Conservation (phyloP, 2,797 vertebrate genomes). For the Poliocrania exsul region DNA sequence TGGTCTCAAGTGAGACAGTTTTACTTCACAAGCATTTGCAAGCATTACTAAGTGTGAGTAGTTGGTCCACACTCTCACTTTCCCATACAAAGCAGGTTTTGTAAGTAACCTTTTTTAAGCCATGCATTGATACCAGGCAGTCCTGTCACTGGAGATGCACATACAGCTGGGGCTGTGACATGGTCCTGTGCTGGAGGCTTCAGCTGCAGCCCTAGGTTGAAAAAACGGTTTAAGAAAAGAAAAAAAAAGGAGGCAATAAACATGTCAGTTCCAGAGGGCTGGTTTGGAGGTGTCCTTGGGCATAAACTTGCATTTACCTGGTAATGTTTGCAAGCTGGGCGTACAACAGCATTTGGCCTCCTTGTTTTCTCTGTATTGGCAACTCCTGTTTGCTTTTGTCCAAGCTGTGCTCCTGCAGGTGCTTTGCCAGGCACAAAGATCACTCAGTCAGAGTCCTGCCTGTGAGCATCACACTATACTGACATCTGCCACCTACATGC, state of each 20-base stretch:
- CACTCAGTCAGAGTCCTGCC: not conserved
- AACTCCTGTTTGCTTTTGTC: not conserved
- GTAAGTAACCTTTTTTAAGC: not conserved
- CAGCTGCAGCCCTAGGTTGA: not conserved
- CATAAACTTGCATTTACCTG: not conserved
- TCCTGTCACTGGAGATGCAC: not conserved
- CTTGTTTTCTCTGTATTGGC: not conserved
- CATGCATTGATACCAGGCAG: not conserved
- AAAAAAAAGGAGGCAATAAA: not conserved
- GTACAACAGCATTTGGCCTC: not conserved
- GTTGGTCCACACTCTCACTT: not conserved
- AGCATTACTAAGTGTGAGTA: not conserved
- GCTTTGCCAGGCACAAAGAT: not conserved
- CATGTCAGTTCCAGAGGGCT: not conserved
- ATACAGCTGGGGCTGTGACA: not conserved
- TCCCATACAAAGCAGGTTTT: not conserved
- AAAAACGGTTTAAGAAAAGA: not conserved
- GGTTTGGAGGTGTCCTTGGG: not conserved
- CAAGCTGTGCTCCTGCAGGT: not conserved
- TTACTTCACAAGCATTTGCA: not conserved
- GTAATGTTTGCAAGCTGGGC: not conserved
- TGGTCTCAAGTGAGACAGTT: not conserved
- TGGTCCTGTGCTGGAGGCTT: not conserved
- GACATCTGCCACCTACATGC: not conserved
- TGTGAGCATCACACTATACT: not conserved